Conservation (phyloP, 53 echinoderm and acorn worm species). For the Astropecten irregularis region DNA sequence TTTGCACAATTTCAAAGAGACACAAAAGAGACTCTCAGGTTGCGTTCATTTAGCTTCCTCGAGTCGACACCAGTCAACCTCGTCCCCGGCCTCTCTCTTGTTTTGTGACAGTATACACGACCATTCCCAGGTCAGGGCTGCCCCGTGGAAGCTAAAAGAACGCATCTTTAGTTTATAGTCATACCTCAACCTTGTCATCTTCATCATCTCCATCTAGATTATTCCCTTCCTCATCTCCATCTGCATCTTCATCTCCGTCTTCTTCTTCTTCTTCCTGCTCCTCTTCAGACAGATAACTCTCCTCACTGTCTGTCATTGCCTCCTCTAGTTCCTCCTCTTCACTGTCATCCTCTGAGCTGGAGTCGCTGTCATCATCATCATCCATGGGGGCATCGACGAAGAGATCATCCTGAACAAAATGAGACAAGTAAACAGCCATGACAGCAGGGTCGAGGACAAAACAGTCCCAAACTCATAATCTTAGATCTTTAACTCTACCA, state of each 20-base stretch:
- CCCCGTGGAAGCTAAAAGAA: no score
- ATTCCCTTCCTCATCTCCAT: conserved; percentile 26
- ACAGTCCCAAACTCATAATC: no score
- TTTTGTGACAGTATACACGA: no score
- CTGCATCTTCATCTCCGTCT: conserved; percentile 40
- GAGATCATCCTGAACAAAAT: conserved; percentile 23
- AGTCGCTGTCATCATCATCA: conserved; percentile 45
- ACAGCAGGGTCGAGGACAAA: no score
- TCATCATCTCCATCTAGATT: conserved; percentile 40
- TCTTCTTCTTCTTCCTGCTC: conserved; percentile 28
- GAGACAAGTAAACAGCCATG: not conserved
- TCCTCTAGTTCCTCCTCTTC: conserved; percentile 41
- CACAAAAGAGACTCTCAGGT: no score
- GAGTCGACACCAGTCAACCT: no score
- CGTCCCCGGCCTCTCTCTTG: no score
- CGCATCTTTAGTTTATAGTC: no score
- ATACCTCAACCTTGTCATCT: not conserved
- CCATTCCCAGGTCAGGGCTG: no score
- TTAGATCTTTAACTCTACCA: no score
- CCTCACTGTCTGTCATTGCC: conserved; percentile 47
- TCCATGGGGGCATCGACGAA: conserved; percentile 51
- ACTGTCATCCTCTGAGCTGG: conserved; percentile 23
- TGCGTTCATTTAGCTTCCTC: no score
- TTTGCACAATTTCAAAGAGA: no score
- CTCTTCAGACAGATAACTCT: conserved; percentile 30